Evolutionary conservation across 2,888 invertebrate species (phyloP).

Genomic region (Nephrotoma guestfalica): DNA sequence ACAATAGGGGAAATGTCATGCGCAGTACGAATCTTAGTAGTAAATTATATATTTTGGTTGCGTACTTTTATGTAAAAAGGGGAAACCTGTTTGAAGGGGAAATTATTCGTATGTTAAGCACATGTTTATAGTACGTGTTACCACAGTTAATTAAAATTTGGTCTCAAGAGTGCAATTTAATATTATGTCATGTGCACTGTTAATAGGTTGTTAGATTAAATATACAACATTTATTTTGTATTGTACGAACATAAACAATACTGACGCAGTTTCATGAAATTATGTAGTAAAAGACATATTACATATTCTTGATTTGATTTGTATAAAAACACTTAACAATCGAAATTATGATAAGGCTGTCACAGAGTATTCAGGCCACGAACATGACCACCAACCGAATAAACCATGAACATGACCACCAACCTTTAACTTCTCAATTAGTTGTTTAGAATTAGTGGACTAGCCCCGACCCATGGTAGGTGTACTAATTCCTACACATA

Average conservation of each 20-base stretch:
- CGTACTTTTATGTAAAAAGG: neutral
- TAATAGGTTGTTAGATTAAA: neutral
- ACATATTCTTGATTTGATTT: too few relatives aligned
- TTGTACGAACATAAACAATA: neutral
- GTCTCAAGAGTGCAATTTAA: neutral
- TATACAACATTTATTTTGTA: neutral
- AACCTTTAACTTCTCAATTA: too few relatives aligned
- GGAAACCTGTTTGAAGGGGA: neutral
- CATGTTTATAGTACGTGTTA: neutral
- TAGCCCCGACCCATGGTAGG: too few relatives aligned
- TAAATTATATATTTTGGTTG: neutral
- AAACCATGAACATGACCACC: too few relatives aligned
- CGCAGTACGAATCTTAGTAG: neutral
- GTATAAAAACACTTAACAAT: too few relatives aligned
- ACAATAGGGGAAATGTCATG: neutral
- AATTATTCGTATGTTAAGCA: neutral
- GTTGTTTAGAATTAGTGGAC: too few relatives aligned
- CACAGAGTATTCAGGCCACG: too few relatives aligned
- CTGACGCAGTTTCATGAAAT: too few relatives aligned
- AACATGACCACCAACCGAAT: too few relatives aligned
- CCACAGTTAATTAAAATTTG: neutral
- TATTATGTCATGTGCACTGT: neutral
- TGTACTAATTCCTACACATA: too few relatives aligned
- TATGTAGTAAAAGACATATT: too few relatives aligned
- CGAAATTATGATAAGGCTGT: too few relatives aligned